These are phyloP conservation scores for Peromyscus melanophrys DNA, from an alignment of 2,797 vertebrate species.

Conservation along the genomic window DNA sequence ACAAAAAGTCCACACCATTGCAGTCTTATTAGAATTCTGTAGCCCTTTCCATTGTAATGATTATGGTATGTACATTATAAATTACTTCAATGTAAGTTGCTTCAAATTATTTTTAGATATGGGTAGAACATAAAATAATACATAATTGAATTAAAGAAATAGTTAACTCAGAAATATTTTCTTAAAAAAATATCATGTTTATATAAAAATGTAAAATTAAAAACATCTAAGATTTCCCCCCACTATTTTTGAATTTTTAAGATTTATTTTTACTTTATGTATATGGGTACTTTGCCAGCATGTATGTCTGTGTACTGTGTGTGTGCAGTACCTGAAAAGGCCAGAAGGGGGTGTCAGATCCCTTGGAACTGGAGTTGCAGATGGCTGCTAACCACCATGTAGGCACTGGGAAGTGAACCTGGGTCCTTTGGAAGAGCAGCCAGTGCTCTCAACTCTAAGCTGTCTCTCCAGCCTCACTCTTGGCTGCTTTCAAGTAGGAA, in stretches of 20 bases:
- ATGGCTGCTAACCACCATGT: background rate
- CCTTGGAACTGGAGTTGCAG: background rate
- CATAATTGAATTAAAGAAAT: slow-evolving; percentile 50
- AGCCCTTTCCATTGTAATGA: slow-evolving; percentile 22
- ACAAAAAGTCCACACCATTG: background rate
- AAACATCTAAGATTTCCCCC: slow-evolving; percentile 3
- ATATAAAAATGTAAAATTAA: background rate
- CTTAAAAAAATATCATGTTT: slow-evolving; percentile 35
- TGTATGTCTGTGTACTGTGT: no score
- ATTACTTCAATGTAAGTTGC: slow-evolving; percentile 46
- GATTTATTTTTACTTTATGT: background rate
- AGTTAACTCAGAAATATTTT: slow-evolving; percentile 14
- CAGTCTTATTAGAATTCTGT: background rate
- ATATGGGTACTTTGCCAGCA: background rate
- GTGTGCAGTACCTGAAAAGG: background rate
- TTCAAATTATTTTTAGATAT: slow-evolving; percentile 50
- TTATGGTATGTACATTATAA: background rate
- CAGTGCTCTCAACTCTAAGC: background rate
- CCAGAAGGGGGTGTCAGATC: background rate
- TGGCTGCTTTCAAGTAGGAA: slow-evolving; percentile 36
- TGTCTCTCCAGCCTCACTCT: background rate
- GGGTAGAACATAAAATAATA: slow-evolving; percentile 20
- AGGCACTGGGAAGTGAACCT: background rate
- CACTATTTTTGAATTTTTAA: background rate
- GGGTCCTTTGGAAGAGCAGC: background rate